These are phyloP conservation scores for Hypena proboscidalis DNA, from an alignment of 2,888 invertebrate genomes.

Conservation along the genomic window DNA sequence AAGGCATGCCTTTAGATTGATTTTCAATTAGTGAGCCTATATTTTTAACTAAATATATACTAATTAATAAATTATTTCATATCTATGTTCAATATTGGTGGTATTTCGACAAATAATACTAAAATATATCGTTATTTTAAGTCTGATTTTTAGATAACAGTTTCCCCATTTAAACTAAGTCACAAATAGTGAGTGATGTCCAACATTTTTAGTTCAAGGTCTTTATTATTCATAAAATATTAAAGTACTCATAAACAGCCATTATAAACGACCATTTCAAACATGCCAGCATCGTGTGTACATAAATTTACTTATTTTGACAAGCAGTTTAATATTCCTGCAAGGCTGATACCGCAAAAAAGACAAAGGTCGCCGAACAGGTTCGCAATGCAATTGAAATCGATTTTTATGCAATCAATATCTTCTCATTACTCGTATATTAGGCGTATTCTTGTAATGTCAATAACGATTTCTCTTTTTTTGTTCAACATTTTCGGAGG, in stretches of 20 bases:
- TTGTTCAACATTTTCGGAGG: background rate
- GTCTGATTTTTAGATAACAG: too few relatives aligned
- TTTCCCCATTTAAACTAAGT: too few relatives aligned
- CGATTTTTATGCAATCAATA: constrained; percentile 68
- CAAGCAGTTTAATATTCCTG: constrained; percentile 36
- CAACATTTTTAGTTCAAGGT: too few relatives aligned
- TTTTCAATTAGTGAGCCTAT: too few relatives aligned
- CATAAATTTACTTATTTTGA: constrained; percentile 46
- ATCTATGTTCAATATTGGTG: too few relatives aligned
- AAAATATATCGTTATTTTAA: too few relatives aligned
- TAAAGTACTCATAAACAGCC: background rate
- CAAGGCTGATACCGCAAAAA: constrained; percentile 45
- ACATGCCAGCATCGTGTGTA: constrained; percentile 16
- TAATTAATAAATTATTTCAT: too few relatives aligned
- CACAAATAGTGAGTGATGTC: too few relatives aligned
- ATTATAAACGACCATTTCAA: constrained; percentile 31
- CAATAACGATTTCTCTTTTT: constrained; percentile 44
- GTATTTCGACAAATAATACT: too few relatives aligned
- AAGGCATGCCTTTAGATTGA: too few relatives aligned
- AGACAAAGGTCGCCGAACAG: constrained; percentile 70
- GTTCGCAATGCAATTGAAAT: constrained; percentile 62
- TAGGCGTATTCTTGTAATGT: constrained; percentile 57
- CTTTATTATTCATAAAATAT: too few relatives aligned
- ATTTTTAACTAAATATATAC: background rate
- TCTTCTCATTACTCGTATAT: constrained; percentile 60